Conservation (phyloP, 2,797 vertebrate genomes). For the Pantherophis alleghaniensis region DNA sequence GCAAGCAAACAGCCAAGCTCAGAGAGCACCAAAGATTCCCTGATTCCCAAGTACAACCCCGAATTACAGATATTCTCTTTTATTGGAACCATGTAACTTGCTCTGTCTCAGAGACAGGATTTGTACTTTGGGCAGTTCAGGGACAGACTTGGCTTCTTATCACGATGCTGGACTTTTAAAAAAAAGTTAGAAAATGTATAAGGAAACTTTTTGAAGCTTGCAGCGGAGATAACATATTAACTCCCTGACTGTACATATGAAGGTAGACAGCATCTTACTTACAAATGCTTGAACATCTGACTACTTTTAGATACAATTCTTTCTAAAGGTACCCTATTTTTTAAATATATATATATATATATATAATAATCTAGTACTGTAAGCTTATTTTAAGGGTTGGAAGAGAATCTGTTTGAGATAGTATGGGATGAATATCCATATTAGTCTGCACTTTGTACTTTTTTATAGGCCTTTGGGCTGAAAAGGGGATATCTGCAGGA, state of each 20-base stretch:
- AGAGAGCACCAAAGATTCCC: background rate
- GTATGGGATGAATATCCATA: background rate
- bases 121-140: background rate
- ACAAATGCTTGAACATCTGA: background rate
- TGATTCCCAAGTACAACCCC: background rate
- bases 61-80: background rate
- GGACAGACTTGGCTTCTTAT: background rate
- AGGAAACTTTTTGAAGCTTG: background rate
- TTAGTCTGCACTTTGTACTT: background rate
- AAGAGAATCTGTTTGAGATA: background rate
- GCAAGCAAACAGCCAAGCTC: background rate
- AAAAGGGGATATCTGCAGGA: background rate
- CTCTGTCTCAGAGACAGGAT: background rate
- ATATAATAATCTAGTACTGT: background rate
- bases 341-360: too few species aligned
- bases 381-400: background rate
- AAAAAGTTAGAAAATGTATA: background rate
- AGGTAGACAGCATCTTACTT: fast-evolving
- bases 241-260: fast-evolving
- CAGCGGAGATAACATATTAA: background rate
- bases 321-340: background rate
- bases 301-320: fast-evolving
- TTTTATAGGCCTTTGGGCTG: too few species aligned
- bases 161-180: fast-evolving
- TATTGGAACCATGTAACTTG: background rate